Base-by-base conservation (phyloP, 2,888 invertebrate species). In the Phyllotreta cruciferae region DNA sequence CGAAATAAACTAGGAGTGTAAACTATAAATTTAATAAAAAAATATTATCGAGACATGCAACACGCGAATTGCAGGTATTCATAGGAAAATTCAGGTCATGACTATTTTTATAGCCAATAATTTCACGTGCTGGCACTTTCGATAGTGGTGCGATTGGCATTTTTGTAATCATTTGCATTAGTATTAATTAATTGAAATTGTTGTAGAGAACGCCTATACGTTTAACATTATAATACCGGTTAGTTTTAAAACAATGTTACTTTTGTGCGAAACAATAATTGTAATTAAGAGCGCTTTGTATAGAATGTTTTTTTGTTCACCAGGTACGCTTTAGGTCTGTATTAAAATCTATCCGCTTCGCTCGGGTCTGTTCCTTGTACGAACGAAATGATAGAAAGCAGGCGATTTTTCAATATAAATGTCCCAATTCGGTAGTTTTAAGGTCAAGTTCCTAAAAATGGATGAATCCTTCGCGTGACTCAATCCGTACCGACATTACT, bases 1-100 rank as follows among this genome's bases (percentile, higher is more conserved):
- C 24, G 24, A 24, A 24, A 24, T 24, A 24, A 24, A 24, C 24
- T 24, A 24, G 24, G 24, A 24, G 24, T 24, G 24, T 24, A 24
- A 24, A 24, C 24, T 24, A 24, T 24, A 24, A 24, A 24, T 24
- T 44, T 44, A 44, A 9, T 47, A 24, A 14, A 47, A 49, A 49
- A 49, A 49, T 35, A 35, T 45, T 57, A 57, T 62, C 44, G 62
- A 34, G 34, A 41, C 56, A 58, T 58, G 55, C 62, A 62, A 41
- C 58, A 58, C 60, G 52, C 56, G 56, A 66, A 57, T 8, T 39
- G 34, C 39, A 49, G 38, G 52, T 62, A 56, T 66, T 62, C 58
- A 55, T 56, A 56, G 52, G 47, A 41, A 56, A 60, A 66, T 66
- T 63, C 52, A 63, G 66, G 63, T 66, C 66, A 66, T 60, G 61